A percentile compares a stretch with the other conserved stretches of the same genome.
Evolutionary conservation across 30 jellyfish, hydroid and myxozoan genomes (phyloP).

Genomic region (Mastigias papua): DNA sequence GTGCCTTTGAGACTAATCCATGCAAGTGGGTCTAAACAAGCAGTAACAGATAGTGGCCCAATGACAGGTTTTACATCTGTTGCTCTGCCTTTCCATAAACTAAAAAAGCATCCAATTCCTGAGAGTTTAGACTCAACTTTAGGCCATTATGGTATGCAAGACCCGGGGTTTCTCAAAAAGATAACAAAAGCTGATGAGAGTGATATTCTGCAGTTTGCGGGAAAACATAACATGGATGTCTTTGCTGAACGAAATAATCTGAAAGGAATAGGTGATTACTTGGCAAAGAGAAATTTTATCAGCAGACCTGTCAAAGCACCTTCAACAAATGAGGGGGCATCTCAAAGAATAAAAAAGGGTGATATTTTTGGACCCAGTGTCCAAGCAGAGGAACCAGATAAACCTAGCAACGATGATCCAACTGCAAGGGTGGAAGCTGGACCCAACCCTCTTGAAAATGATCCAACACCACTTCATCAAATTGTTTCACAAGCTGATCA

Average conservation of each 20-base stretch:
- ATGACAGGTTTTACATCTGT: conserved; percentile 73
- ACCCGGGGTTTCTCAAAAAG: conserved; percentile 67
- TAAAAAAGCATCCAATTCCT: conserved; percentile 38
- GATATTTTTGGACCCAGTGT: conserved; percentile 40
- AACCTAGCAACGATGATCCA: conserved; percentile 35
- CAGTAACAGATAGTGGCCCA: conserved; percentile 42
- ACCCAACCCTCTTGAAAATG: conserved; percentile 69
- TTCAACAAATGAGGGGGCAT: conserved; percentile 40
- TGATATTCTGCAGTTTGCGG: conserved; percentile 69
- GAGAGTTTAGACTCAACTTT: conserved; percentile 48
- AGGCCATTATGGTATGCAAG: conserved; percentile 47
- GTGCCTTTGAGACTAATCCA: conserved; percentile 40
- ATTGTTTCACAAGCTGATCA: conserved; percentile 54
- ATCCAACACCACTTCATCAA: conserved; percentile 59
- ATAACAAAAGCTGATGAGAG: conserved; percentile 69
- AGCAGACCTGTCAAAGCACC: conserved; percentile 20
- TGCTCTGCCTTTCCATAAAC: conserved; percentile 51
- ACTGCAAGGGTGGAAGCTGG: conserved; percentile 46
- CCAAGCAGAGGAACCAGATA: conserved; percentile 37
- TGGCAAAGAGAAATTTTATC: conserved; percentile 33
- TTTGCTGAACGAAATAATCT: conserved; percentile 66
- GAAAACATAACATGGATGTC: conserved; percentile 69
- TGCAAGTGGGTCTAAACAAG: conserved; percentile 5
- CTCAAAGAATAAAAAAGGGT: conserved; percentile 45
- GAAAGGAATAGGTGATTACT: conserved; percentile 60